These are phyloP conservation scores for Amitus sp. DNA, from an alignment of 2,888 invertebrate species.

Conservation along the genomic window DNA sequence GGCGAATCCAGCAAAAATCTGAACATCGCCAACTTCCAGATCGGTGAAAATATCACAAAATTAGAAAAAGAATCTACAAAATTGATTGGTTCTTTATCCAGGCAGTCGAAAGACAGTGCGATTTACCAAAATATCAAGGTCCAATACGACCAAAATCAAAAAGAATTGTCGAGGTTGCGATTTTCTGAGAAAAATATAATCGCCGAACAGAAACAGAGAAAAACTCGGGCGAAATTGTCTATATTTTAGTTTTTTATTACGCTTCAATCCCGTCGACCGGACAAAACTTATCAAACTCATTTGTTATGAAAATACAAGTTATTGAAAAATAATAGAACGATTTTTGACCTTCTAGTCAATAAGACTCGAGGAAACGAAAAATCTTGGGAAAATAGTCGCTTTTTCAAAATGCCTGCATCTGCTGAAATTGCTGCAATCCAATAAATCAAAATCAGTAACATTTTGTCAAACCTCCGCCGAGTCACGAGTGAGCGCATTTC, in stretches of 20 bases:
- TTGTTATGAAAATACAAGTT: too few species aligned
- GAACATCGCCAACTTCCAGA: constrained; percentile 78
- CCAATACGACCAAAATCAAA: constrained; percentile 72
- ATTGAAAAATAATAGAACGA: too few species aligned
- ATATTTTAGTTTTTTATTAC: constrained; percentile 72
- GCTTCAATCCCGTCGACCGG: too few species aligned
- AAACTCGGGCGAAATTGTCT: constrained; percentile 79
- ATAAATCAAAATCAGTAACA: too few species aligned
- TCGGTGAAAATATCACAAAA: constrained; percentile 77
- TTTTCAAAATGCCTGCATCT: too few species aligned
- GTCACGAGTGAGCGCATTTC: too few species aligned
- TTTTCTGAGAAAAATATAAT: constrained; percentile 73
- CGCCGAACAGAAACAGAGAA: constrained; percentile 77
- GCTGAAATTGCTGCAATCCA: too few species aligned
- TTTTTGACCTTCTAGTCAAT: too few species aligned
- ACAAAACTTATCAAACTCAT: too few species aligned
- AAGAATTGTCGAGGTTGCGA: constrained; percentile 71
- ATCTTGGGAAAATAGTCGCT: too few species aligned
- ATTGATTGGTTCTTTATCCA: constrained; percentile 73
- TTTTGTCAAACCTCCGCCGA: too few species aligned
- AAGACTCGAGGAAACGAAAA: too few species aligned
- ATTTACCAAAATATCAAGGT: constrained; percentile 72
- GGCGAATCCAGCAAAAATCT: constrained; percentile 72
- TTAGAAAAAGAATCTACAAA: constrained; percentile 75
- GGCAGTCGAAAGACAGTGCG: constrained; percentile 71